phyloP scores from a whole-genome alignment of 2,888 invertebrate genomes.

The Hybos culiciformis region DNA sequence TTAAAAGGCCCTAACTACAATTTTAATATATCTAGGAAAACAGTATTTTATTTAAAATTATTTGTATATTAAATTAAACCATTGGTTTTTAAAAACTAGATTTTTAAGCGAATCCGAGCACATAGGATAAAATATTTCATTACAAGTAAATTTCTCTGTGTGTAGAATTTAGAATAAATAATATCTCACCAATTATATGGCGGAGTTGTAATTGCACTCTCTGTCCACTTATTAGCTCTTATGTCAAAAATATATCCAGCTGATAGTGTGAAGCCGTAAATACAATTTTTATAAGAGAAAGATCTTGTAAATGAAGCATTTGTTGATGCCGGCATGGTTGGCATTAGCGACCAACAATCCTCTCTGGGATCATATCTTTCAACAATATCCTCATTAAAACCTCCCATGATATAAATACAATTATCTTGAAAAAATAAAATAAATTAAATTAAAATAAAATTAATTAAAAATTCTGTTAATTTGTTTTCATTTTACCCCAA shows the following conservation, averaged over 20 bases:
- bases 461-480: neutral
- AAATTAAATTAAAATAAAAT: neutral
- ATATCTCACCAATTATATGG: neutral
- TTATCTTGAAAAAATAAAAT: neutral
- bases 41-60: no score
- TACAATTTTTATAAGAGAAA: neutral
- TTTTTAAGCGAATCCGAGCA: no score
- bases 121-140: no score
- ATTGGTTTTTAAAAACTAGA: no score
- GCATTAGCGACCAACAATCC: neutral
- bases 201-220: neutral
- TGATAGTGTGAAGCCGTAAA: neutral
- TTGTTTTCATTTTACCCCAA: neutral
- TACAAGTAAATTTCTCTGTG: no score
- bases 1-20: no score
- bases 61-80: no score
- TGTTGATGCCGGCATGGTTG: neutral
- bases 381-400: neutral
- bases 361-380: conserved; percentile 2
- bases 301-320: conserved; percentile 1
- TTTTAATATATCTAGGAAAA: no score
- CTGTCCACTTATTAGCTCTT: neutral
- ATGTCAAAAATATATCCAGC: conserved; percentile 1
- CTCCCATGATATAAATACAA: conserved; percentile 1
- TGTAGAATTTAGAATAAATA: no score